phyloP scores from a whole-genome alignment of 2,888 invertebrate species.

The Lycia hirtaria region DNA sequence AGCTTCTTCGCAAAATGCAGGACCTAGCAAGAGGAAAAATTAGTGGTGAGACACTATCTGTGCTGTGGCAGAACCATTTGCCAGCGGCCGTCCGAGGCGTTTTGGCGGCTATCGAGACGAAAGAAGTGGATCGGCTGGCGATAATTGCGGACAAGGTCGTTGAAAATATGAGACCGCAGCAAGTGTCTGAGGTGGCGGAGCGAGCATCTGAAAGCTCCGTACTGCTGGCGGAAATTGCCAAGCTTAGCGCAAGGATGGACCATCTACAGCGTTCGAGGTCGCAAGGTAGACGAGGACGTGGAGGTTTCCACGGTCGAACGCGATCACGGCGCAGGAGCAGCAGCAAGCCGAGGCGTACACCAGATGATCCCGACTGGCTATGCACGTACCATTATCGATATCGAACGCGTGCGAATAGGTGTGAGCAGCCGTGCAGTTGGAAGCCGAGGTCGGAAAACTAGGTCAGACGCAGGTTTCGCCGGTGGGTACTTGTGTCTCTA shows the following conservation, averaged over 20 bases:
- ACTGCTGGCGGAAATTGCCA: slow-evolving; percentile 6
- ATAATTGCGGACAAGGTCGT: slow-evolving; percentile 9
- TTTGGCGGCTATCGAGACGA: background rate
- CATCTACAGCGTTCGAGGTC: background rate
- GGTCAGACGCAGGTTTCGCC: background rate
- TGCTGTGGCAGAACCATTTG: slow-evolving; percentile 24
- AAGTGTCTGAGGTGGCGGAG: background rate
- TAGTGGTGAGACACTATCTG: slow-evolving; percentile 13
- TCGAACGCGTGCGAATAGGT: background rate
- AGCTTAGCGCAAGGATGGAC: background rate
- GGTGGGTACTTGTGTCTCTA: slow-evolving; percentile 1
- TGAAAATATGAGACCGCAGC: slow-evolving; percentile 4
- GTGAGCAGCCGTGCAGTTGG: slow-evolving; percentile 9
- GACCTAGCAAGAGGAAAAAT: slow-evolving; percentile 27
- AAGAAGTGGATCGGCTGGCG: background rate
- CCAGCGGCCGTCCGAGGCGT: slow-evolving; percentile 8
- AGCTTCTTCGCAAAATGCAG: slow-evolving; percentile 34
- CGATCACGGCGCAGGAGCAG: too few relatives aligned
- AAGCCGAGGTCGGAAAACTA: slow-evolving; percentile 10
- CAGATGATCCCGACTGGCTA: slow-evolving; percentile 6
- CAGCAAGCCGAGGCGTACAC: background rate
- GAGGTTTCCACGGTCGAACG: background rate
- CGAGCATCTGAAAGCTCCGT: background rate
- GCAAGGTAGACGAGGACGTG: background rate
- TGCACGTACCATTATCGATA: slow-evolving; percentile 19